Conservation (phyloP, 2,888 invertebrate species). For the Arge pagana region DNA sequence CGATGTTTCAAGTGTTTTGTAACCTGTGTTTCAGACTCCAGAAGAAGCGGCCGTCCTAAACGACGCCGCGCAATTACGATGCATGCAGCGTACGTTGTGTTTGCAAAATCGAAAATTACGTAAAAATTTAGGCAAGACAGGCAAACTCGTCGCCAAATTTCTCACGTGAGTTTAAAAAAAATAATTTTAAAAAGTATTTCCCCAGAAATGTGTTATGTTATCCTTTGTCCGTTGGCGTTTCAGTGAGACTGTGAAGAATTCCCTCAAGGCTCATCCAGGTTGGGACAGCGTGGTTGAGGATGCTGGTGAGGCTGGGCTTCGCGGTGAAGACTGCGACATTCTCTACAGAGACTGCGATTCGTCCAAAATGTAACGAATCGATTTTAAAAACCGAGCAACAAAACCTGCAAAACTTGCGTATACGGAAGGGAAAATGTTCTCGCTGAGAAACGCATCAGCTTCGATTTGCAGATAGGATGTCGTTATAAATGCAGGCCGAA, state of each 20-base stretch:
- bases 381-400: no score
- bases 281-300: conserved; percentile 52
- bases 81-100: conserved; percentile 52
- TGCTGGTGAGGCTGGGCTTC: conserved; percentile 49
- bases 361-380: not conserved
- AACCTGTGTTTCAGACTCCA: conserved; percentile 40
- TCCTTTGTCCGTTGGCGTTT: not conserved
- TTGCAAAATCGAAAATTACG: conserved; percentile 47
- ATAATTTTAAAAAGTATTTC: not conserved
- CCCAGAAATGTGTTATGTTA: not conserved
- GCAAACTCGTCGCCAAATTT: conserved; percentile 46
- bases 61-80: conserved; percentile 48
- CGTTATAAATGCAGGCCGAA: no score
- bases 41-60: conserved; percentile 47
- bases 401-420: no score
- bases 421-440: no score
- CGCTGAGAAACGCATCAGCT: no score
- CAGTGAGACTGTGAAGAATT: conserved; percentile 42
- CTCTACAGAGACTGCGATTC: conserved; percentile 48
- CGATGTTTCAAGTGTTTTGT: no score
- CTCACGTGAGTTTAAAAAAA: conserved; percentile 44
- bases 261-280: conserved; percentile 41
- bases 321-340: conserved; percentile 49
- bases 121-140: conserved; percentile 43
- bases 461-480: no score